These are phyloP conservation scores for Nannospalax galili DNA, from an alignment of 2,113 vertebrate genomes.

Conservation along the genomic window DNA sequence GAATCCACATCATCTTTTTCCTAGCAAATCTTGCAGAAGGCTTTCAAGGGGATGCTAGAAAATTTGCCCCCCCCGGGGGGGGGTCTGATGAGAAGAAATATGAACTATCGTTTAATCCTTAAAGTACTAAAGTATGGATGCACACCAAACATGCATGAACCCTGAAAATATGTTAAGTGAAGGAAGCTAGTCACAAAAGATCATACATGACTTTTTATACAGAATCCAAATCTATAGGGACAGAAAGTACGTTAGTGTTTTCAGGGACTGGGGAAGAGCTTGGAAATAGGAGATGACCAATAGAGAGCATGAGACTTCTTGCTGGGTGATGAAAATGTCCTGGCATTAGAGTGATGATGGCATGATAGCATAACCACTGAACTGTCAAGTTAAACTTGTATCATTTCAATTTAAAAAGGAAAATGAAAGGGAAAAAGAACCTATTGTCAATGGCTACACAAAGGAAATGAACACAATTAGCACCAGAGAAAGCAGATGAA, in stretches of 20 bases:
- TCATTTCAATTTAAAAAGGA: not conserved
- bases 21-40: not conserved
- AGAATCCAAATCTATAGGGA: not conserved
- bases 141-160: too few species aligned
- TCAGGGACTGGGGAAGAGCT: not conserved
- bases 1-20: not conserved
- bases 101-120: too few species aligned
- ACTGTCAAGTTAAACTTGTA: not conserved
- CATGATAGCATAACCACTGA: not conserved
- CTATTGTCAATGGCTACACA: not conserved
- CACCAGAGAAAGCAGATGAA: not conserved
- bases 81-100: too few species aligned
- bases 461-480: not conserved
- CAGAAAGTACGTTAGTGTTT: not conserved
- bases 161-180: too few species aligned
- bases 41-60: not conserved
- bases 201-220: too few species aligned
- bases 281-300: not conserved
- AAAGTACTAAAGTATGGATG: too few species aligned
- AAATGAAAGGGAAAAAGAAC: not conserved
- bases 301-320: not conserved
- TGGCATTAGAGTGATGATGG: not conserved
- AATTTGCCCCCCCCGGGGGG: too few species aligned
- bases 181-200: too few species aligned
- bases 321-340: not conserved